Base-by-base conservation (phyloP, 2,113 vertebrate species). In the Casuarius casuarius region DNA sequence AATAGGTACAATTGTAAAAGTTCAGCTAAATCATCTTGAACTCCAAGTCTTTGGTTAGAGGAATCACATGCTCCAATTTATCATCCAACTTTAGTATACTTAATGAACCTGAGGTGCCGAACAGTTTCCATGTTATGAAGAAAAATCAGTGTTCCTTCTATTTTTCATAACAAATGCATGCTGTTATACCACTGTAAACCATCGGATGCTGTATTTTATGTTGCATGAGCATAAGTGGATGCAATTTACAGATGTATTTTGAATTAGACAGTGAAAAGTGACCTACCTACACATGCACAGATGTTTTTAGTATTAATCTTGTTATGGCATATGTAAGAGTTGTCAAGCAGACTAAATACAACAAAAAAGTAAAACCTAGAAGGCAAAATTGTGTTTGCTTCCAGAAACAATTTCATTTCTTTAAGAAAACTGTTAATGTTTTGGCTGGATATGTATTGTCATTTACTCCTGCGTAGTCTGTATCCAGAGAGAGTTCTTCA, bases 21-120 rank as follows among this genome's bases (percentile, higher is more conserved):
- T 38, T 22, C 6, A 19, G 16, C 40, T 59, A 28, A 59, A 25
- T 31, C 7, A 7, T 44, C 8, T 15, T 67, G 42, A 58, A 62
- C 5, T 0, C 2, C 2, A 2, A 26, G 10, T 2, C 1, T 90
- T 23, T 35, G 25, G 5, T 48, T 42, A 38, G 9, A 66, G 12
- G 42, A 40, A 12, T 29, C 2, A 19, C 18, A 1, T 44, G 13
- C 19, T 89, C 7, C 42, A 22, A 2, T 22, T 12, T 52, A 74
- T 59, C 68, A 33, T n/a, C 8, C 25, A 51, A 2, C 19, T 76
- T 83, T 26, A 21, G 44, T 6, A 17, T 1, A 0, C 12, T 28
- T 33, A 1, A 9, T 21, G 8, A 63, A 59, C 18, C 46, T 68
- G 33, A 66, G 56, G 23, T 29, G 16, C 44, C 35, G 14, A 51